Evolutionary conservation across 2,888 invertebrate species (phyloP), one percentile per base, ranked within the genome.

Genomic region (Endomychus coccineus): DNA sequence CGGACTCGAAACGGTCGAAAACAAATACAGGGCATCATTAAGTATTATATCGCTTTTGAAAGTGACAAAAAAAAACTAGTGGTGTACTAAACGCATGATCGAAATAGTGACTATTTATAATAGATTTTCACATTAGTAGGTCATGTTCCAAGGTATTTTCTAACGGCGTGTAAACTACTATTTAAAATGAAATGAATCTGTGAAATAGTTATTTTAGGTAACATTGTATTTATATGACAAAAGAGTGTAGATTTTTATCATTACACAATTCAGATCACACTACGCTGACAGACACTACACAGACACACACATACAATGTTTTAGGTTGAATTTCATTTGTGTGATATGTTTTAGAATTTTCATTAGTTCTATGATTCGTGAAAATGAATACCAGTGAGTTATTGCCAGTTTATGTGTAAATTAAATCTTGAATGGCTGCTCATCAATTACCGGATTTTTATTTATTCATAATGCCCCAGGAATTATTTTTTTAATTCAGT

Each of bases 161-260:
- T 7, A 4, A 11, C 15, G 7, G 5, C 15, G n/a, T n/a, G n/a
- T n/a, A n/a, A n/a, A n/a, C n/a, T n/a, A n/a, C n/a, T n/a, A n/a
- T n/a, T n/a, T n/a, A 19, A 29, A 37, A 28, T 31, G 28, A 38
- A 40, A 50, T 36, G 51, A 52, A 50, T 50, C 51, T 55, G 55
- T 54, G 54, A 55, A 51, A 54, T 55, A 55, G 51, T 49, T 50
- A 45, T 51, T 53, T 55, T 49, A 46, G 48, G 40, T 46, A 46
- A 45, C 44, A 40, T 44, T 38, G 44, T 44, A 45, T 48, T 45
- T 44, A 45, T 45, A 44, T 45, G 34, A 45, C 31, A 25, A 29
- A 33, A 37, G 36, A 31, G 27, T 37, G 28, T 37, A 31, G 24
- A 37, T 37, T 27, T 29, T 36, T 36, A 29, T 37, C 31, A 21